Evolutionary conservation across 1,140 invertebrate species (phyloP).

Genomic region (Drosophila ficusphila): DNA sequence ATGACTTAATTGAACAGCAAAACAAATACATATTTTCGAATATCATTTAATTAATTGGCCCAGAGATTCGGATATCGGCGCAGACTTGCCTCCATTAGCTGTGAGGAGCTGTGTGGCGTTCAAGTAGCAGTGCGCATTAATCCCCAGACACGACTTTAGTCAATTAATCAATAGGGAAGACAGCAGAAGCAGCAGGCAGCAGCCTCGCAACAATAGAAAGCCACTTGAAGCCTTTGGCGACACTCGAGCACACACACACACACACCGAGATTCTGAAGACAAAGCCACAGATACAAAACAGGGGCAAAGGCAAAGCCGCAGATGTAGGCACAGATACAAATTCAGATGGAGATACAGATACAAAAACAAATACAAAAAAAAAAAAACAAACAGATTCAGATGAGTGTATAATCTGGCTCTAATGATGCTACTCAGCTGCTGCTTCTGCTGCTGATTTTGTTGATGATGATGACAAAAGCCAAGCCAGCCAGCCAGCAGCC

Average conservation of each 20-base stretch:
- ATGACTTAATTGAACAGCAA: too few species aligned
- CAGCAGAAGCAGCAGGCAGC: not conserved
- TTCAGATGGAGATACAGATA: conserved; percentile 4
- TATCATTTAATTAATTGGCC: conserved; percentile 26
- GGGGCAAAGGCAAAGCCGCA: conserved; percentile 16
- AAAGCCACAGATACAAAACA: conserved; percentile 17
- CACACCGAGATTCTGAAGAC: not conserved
- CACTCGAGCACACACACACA: conserved; percentile 36
- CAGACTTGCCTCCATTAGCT: conserved; percentile 6
- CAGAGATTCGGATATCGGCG: conserved; percentile 31
- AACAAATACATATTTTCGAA: not conserved
- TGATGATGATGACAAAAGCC: conserved; percentile 73
- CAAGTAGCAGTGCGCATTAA: conserved; percentile 32
- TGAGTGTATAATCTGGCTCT: conserved; percentile 66
- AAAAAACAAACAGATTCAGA: conserved; percentile 19
- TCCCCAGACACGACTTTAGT: conserved; percentile 26
- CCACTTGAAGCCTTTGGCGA: conserved; percentile 56
- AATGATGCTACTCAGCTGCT: conserved; percentile 51
- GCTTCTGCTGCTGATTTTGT: conserved; percentile 22
- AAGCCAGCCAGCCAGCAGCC: conserved; percentile 67
- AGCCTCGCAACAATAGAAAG: conserved; percentile 41
- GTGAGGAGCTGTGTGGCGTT: conserved; percentile 1
- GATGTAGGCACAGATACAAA: not conserved
- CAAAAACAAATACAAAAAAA: conserved; percentile 15
- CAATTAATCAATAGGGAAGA: conserved; percentile 46